Percentiles rank a stretch among this genome's conserved stretches.
These are phyloP conservation scores for Drosophila hydei DNA, from an alignment of 1,140 invertebrate species.

Conservation along the genomic window DNA sequence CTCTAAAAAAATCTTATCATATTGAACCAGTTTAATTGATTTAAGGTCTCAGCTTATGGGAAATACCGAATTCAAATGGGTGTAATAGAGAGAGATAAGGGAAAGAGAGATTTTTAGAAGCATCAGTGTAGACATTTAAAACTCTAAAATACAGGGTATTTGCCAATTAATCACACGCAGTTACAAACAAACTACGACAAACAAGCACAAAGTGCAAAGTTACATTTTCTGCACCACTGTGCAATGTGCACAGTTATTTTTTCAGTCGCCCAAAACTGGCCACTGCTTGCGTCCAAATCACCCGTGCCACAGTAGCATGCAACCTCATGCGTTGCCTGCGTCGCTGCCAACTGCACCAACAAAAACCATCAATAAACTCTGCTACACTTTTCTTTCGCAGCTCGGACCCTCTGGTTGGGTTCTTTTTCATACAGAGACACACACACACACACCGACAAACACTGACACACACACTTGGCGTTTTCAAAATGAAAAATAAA, in stretches of 20 bases:
- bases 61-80: too few species aligned
- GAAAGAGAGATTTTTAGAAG: too few species aligned
- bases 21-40: too few species aligned
- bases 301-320: neutral
- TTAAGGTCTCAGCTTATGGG: too few species aligned
- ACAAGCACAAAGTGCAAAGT: neutral
- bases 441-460: slow-evolving; percentile 1
- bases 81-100: too few species aligned
- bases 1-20: too few species aligned
- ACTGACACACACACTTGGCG: slow-evolving; percentile 7
- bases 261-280: neutral
- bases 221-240: slow-evolving; percentile 14
- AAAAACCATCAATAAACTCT: slow-evolving; percentile 55
- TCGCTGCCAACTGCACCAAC: slow-evolving; percentile 35
- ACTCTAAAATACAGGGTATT: neutral
- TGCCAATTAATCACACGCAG: neutral
- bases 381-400: slow-evolving; percentile 27
- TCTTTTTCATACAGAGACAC: neutral
- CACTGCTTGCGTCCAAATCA: neutral
- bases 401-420: neutral
- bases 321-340: slow-evolving; percentile 8
- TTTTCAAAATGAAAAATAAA: slow-evolving; percentile 75
- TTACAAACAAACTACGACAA: neutral
- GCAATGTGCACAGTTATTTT: slow-evolving; percentile 3
- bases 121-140: too few species aligned